These are phyloP conservation scores for Fissipunctia ypsillon DNA, from an alignment of 2,888 invertebrate species.

Conservation along the genomic window DNA sequence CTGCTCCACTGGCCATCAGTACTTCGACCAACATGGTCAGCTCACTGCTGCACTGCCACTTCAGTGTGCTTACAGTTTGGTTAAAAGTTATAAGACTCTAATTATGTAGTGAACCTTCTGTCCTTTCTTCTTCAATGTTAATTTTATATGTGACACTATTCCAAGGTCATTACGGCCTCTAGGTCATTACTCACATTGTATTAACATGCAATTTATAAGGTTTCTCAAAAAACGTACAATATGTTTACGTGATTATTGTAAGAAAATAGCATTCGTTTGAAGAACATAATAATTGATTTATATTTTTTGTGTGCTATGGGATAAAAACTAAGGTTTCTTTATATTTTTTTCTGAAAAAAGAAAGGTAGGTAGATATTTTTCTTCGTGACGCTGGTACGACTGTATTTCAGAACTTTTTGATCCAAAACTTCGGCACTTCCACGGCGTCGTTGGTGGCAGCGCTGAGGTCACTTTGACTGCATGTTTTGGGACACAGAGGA, in stretches of 20 bases:
- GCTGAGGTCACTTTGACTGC: no score
- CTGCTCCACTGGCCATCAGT: no score
- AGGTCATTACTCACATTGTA: conserved; percentile 19
- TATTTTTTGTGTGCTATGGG: not conserved
- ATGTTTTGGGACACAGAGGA: no score
- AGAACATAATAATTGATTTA: not conserved
- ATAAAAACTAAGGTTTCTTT: not conserved
- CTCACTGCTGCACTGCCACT: no score
- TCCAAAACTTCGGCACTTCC: no score
- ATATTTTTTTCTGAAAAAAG: no score
- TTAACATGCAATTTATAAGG: conserved; percentile 19
- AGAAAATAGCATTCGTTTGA: not conserved
- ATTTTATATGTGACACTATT: conserved; percentile 17
- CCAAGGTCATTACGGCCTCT: conserved; percentile 12
- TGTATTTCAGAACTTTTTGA: no score
- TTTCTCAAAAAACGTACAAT: conserved; percentile 8
- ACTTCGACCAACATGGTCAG: not conserved
- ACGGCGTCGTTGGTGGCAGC: no score
- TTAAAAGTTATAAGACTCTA: not conserved
- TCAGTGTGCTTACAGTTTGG: not conserved
- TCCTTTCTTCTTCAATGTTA: not conserved
- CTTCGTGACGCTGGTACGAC: no score
- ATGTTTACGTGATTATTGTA: conserved; percentile 1
- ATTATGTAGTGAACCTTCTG: conserved; percentile 6
- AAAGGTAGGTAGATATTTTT: not conserved